Evolutionary conservation across 1,140 invertebrate species (phyloP).

Genomic region (Halotydeus destructor): DNA sequence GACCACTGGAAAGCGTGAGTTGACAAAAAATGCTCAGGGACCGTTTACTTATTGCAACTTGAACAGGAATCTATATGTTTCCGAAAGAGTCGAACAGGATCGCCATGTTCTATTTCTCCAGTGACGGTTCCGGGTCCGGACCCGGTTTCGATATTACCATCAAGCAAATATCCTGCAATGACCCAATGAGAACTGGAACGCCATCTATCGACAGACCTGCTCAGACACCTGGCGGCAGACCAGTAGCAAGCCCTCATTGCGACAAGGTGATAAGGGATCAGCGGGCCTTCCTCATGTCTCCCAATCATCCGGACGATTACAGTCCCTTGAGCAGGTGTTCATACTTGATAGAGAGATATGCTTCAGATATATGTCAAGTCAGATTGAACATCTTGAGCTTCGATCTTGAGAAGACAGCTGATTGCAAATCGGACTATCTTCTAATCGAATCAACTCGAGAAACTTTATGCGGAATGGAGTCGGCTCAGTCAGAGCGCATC

Average conservation of each 20-base stretch:
- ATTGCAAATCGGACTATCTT: conserved; percentile 15
- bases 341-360: conserved; percentile 11
- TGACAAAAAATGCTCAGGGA: neutral
- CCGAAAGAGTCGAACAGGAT: conserved; percentile 13
- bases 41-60: too few species aligned
- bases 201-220: conserved; percentile 6
- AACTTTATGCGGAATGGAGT: conserved; percentile 12
- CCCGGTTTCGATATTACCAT: conserved; percentile 17
- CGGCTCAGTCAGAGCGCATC: neutral
- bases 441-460: conserved; percentile 14
- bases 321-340: conserved; percentile 13
- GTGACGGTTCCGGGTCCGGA: conserved; percentile 13
- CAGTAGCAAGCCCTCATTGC: conserved; percentile 8
- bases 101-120: conserved; percentile 14
- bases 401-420: conserved; percentile 13
- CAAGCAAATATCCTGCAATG: conserved; percentile 13
- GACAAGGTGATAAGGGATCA: conserved; percentile 11
- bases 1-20: conserved; percentile 9
- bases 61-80: conserved; percentile 12
- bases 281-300: conserved; percentile 12
- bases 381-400: conserved; percentile 15
- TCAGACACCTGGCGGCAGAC: neutral
- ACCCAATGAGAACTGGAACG: conserved; percentile 7
- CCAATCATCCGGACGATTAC: conserved; percentile 16
- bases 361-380: conserved; percentile 13